Evolutionary conservation across 2,888 invertebrate species (phyloP).

Genomic region (Calephelis perditalis): DNA sequence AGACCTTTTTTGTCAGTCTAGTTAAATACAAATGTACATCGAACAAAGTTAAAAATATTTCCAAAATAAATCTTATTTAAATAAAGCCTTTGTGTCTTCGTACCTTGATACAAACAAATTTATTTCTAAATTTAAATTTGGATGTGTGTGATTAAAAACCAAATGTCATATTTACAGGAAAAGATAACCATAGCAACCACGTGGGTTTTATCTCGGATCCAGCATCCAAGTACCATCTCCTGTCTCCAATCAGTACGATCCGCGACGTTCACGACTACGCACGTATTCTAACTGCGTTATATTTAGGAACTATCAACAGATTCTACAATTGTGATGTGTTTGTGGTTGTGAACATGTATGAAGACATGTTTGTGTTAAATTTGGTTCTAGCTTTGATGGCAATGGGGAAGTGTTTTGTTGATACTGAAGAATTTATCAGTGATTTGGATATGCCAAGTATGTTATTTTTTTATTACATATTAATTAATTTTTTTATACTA

Average conservation of each 20-base stretch:
- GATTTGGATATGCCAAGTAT: conserved; percentile 79
- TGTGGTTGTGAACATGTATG: background rate
- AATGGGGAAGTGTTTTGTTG: conserved; percentile 62
- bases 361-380: background rate
- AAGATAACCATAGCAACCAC: conserved; percentile 1
- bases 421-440: conserved; percentile 74
- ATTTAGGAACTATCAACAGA: background rate
- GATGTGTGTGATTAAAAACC: too few species aligned
- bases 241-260: conserved; percentile 20
- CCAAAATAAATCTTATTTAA: too few species aligned
- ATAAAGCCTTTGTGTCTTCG: too few species aligned
- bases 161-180: too few species aligned
- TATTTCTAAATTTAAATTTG: background rate
- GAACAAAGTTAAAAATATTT: too few species aligned
- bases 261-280: conserved; percentile 20
- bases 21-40: too few species aligned
- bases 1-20: too few species aligned
- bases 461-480: conserved; percentile 27
- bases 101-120: background rate
- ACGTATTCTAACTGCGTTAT: conserved; percentile 13
- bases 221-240: background rate
- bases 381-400: conserved; percentile 43
- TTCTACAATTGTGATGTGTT: conserved; percentile 18
- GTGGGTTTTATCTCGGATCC: background rate
- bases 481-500: background rate